Percentiles rank a stretch among this genome's conserved stretches.
Conservation (phyloP, 1,140 invertebrate genomes). For the Pectinophora gossypiella region DNA sequence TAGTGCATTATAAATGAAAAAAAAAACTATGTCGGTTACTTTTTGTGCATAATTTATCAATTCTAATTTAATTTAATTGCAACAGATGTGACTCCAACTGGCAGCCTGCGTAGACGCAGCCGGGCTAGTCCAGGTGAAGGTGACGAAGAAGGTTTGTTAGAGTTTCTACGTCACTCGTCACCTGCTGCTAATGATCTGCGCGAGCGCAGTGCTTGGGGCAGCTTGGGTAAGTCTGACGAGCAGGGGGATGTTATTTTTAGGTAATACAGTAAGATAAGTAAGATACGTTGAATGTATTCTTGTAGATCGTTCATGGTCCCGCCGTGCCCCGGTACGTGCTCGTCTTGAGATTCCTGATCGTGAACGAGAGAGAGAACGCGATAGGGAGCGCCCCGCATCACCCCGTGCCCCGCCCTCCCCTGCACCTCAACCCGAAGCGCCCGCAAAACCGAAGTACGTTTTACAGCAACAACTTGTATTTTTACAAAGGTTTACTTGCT, state of each 20-base stretch:
- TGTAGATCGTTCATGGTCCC: conserved; percentile 90
- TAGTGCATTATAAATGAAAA: no score
- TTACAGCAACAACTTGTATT: neutral
- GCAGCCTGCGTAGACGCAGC: conserved; percentile 86
- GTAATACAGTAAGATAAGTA: no score
- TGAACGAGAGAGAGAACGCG: conserved; percentile 79
- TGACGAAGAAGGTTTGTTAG: conserved; percentile 90
- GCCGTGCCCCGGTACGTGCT: conserved; percentile 82
- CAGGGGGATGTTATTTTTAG: no score
- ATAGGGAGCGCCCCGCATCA: conserved; percentile 73
- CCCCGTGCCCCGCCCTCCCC: conserved; percentile 75
- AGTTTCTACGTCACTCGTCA: conserved; percentile 85
- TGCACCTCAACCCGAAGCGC: conserved; percentile 61
- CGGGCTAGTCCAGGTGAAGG: conserved; percentile 86
- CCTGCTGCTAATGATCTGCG: conserved; percentile 82
- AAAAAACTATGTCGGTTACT: no score
- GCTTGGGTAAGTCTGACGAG: conserved; percentile 78
- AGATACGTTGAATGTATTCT: no score
- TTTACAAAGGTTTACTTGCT: no score
- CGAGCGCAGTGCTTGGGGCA: conserved; percentile 91
- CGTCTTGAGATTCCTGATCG: conserved; percentile 80
- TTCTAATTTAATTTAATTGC: no score
- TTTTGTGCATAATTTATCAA: no score
- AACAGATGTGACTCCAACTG: conserved; percentile 92
- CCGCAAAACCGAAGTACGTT: conserved; percentile 57